phyloP scores from a whole-genome alignment of 2,888 invertebrate species.

The Rotaria macrura region DNA sequence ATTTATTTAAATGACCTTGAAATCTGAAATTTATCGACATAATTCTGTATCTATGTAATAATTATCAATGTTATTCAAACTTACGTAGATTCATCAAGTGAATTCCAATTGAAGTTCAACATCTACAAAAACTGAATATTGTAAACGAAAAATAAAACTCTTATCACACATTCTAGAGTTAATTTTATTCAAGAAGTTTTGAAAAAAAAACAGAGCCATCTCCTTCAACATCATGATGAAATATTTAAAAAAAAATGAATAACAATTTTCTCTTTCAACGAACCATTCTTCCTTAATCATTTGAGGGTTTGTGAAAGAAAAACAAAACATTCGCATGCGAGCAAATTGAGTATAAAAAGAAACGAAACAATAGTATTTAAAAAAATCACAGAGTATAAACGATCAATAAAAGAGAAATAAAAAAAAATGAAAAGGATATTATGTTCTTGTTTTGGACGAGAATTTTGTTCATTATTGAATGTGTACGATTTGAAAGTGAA shows the following conservation, averaged over 20 bases:
- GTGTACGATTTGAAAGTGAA: not conserved
- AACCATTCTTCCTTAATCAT: no score
- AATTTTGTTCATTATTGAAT: not conserved
- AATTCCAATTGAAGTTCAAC: constrained; percentile 1
- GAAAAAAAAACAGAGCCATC: not conserved
- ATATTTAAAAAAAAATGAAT: not conserved
- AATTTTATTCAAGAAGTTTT: not conserved
- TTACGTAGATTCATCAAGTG: not conserved
- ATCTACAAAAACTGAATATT: not conserved
- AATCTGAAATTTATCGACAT: not conserved
- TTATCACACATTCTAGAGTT: not conserved
- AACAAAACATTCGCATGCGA: no score
- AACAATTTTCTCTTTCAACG: no score
- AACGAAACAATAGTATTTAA: not conserved
- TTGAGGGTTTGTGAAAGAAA: no score
- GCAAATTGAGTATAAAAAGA: no score
- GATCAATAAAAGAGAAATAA: not conserved
- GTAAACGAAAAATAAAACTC: not conserved
- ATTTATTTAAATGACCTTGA: not conserved
- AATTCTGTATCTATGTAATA: no score
- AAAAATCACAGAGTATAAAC: not conserved
- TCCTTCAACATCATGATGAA: not conserved
- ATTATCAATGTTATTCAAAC: not conserved
- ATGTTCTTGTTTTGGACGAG: no score
- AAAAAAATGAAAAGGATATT: not conserved